A percentile compares a stretch with the other conserved stretches of the same genome.
phyloP scores from a whole-genome alignment of 2,113 vertebrate species.

The Amblyopsis rosae region DNA sequence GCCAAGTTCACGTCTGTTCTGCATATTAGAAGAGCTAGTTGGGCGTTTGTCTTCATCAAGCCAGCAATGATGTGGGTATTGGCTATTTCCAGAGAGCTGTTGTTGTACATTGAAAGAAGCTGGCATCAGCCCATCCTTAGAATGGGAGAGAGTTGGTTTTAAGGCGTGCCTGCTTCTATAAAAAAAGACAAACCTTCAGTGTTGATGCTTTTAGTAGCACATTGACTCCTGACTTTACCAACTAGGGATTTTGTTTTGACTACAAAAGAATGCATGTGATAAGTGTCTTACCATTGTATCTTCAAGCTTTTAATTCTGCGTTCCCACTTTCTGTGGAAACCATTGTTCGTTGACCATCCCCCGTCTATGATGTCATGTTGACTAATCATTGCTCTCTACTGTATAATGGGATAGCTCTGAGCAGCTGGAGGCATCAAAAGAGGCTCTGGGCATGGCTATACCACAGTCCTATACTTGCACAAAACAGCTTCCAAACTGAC shows the following conservation, averaged over 20 bases:
- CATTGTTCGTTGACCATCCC: conserved; percentile 39
- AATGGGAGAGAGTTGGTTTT: conserved; percentile 20
- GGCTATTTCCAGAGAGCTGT: conserved; percentile 9
- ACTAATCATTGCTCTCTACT: conserved; percentile 4
- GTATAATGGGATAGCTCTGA: conserved; percentile 3
- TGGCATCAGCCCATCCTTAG: conserved; percentile 18
- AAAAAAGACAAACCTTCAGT: conserved; percentile 16
- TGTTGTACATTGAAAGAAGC: conserved; percentile 7
- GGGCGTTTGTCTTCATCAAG: conserved; percentile 21
- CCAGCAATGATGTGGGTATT: conserved; percentile 22
- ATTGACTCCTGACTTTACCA: conserved; percentile 4
- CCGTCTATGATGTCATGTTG: conserved; percentile 25
- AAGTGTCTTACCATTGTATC: conserved; percentile 18
- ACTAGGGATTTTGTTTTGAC: conserved; percentile 9
- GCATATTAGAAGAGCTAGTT: conserved; percentile 7
- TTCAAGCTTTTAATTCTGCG: conserved; percentile 1
- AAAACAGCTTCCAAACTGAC: neutral
- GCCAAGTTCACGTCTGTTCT: too few relatives aligned
- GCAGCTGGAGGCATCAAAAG: neutral
- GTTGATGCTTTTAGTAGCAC: conserved; percentile 9
- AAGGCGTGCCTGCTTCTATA: conserved; percentile 6
- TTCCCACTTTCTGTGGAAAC: conserved; percentile 12
- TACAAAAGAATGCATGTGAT: conserved; percentile 13
- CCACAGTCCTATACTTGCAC: neutral
- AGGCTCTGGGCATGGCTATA: neutral